Base-by-base conservation (phyloP, 1,140 invertebrate genomes). In the Hydropsyche tenuis region DNA sequence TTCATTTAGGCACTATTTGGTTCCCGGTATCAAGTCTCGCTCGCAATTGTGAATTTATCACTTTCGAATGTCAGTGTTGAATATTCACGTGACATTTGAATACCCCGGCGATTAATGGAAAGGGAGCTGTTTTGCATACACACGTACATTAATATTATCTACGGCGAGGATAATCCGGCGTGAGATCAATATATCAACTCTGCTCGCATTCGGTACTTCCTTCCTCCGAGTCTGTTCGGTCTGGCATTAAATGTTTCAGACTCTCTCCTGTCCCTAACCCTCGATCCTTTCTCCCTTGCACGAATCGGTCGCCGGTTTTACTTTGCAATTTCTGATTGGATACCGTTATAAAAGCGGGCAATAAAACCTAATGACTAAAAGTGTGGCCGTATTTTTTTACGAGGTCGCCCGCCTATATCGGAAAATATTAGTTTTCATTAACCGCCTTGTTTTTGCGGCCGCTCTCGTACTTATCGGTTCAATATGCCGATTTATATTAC, bases 321-420 rank as follows among this genome's bases (percentile, higher is more conserved):
- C 30, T 66, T 66, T 45, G 66, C 66, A 48, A 53, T 51, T 69
- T 69, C 46, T 69, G 66, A 69, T 69, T 69, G 66, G 66, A 69
- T 69, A 14, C 43, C 46, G 46, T 23, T 51, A 69, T 69, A 66
- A 66, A 66, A 66, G 63, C 63, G 3, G 63, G 18, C 30, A 27
- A 45, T 66, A 66, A 66, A 66, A 66, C 30, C 37, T 66, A 66
- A 66, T 66, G 63, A 66, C 37, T 66, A 20, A 66, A 66, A 66
- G 25, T 45, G n/a, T 45, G 18, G 30, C 37, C 37, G 63, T 45
- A 66, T 66, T 66, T 45, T 37, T 22, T 27, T 45, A 43, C 30
- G 63, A 66, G 37, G 63, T 45, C 37, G 43, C 42, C 3, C 9
- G 30, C 30, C 30, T 37, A 37, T 9, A n/a, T n/a, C 7, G 30